Base-by-base conservation (phyloP, 2,888 invertebrate genomes). In the Abrostola triplasia region DNA sequence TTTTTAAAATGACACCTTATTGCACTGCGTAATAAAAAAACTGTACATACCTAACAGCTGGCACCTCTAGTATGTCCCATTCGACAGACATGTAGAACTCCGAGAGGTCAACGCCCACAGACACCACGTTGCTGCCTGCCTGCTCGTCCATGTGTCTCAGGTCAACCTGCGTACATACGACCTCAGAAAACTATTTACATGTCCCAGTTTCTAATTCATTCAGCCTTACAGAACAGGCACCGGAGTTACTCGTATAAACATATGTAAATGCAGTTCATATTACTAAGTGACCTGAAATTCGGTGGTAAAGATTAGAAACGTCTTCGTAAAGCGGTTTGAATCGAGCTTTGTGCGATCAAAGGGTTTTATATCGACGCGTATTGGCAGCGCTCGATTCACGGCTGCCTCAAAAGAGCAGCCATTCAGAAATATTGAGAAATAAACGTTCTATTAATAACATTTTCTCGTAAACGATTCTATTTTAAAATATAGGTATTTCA, bases 1-100 rank as follows among this genome's bases (percentile, higher is more conserved):
- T 24, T 4, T 24, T 24, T 4, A 24, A 24, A 24, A 2, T 24
- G 7, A 13, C 12, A 41, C 36, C 41, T 24, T 4, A 24, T 11
- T 47, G 13, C 12, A 35, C 41, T 7, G 47, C 49, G 12, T 6
- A 24, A 24, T 6, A 42, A 42, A 11, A 44, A 9, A 47, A 5
- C 0, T 40, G 11, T 10, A 65, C 93, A 95, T 88, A 97, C 98
- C 98, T 97, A 77, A 98, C 98, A 77, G 98, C 98, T 77, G 98
- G 98, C 87, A 99, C 99, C 95, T 98, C 98, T 72, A 99, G 95
- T 84, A 99, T 98, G 94, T 99, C 99, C 99, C 99, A 99, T 94
- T 99, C 99, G 60, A 99, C 99, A 71, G 98, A 98, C 96, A 98
- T 98, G 95, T 99, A 99, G 95, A 99, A 99, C 94, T 99, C 99